Conservation (phyloP, 1,140 invertebrate species). For the Radopholus similis region DNA sequence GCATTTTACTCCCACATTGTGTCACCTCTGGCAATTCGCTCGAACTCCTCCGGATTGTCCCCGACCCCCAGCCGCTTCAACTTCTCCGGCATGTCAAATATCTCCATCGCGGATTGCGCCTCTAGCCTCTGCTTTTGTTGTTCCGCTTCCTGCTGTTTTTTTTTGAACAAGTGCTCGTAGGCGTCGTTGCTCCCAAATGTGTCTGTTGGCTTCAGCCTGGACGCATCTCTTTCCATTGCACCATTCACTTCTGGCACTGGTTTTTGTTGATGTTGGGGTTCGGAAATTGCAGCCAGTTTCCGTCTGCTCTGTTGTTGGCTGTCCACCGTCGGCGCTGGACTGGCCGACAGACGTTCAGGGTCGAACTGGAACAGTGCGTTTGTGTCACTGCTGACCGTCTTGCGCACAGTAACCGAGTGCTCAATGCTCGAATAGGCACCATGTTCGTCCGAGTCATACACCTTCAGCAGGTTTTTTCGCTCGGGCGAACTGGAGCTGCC, state of each 20-base stretch:
- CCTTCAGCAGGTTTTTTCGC: background rate
- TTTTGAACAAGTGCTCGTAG: conserved; percentile 8
- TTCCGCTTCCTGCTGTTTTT: background rate
- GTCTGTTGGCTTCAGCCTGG: background rate
- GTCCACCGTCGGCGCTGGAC: too few species aligned
- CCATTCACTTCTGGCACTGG: background rate
- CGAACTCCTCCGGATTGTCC: background rate
- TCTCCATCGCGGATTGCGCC: conserved; percentile 6
- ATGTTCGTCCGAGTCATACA: background rate
- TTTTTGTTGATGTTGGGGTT: conserved; percentile 1
- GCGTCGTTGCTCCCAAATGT: background rate
- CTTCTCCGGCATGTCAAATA: conserved; percentile 5
- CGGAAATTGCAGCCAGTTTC: too few species aligned
- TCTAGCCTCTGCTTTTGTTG: background rate
- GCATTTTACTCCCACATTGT: background rate
- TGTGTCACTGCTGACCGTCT: background rate
- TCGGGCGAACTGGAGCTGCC: background rate
- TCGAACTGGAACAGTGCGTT: background rate
- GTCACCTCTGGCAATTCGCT: background rate
- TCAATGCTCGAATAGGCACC: too few species aligned
- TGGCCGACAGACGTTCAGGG: background rate
- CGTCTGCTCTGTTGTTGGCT: background rate
- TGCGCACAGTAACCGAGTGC: background rate
- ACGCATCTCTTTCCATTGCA: background rate
- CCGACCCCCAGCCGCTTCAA: background rate